Conservation (phyloP, 2,113 vertebrate genomes). For the Callorhinus ursinus region DNA sequence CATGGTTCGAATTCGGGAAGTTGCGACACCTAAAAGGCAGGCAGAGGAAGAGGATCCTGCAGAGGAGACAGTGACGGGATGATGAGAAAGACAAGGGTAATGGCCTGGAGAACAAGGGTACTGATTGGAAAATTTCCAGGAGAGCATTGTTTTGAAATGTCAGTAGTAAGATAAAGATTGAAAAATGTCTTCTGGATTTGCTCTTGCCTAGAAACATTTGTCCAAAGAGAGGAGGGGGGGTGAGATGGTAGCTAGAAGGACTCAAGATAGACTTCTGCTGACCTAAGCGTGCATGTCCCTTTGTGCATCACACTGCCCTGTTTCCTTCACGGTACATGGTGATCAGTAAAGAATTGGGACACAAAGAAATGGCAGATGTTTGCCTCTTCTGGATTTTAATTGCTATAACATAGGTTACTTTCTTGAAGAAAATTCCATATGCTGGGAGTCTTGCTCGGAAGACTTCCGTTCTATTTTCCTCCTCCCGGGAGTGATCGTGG, state of each 20-base stretch:
- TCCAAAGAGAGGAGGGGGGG: not conserved
- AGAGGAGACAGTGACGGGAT: not conserved
- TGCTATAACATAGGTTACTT: not conserved
- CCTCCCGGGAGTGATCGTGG: not conserved
- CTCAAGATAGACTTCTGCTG: not conserved
- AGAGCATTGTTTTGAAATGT: not conserved
- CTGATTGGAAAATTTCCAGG: not conserved
- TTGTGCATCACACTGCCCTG: not conserved
- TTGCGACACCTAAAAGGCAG: not conserved
- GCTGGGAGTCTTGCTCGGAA: not conserved
- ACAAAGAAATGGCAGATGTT: not conserved
- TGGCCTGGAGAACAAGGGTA: not conserved
- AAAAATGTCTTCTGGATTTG: not conserved
- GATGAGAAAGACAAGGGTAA: not conserved
- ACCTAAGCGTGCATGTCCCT: too few relatives aligned
- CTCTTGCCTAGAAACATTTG: not conserved
- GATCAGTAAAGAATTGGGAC: not conserved
- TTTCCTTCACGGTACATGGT: not conserved
- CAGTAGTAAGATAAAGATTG: not conserved
- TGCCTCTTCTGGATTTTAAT: not conserved
- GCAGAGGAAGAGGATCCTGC: not conserved
- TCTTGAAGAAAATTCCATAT: slow-evolving; percentile 6
- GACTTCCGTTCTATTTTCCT: not conserved
- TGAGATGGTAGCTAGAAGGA: not conserved
- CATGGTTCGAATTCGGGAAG: not conserved